phyloP scores from a whole-genome alignment of 2,888 invertebrate genomes.

The Minunthozetes semirufus region DNA sequence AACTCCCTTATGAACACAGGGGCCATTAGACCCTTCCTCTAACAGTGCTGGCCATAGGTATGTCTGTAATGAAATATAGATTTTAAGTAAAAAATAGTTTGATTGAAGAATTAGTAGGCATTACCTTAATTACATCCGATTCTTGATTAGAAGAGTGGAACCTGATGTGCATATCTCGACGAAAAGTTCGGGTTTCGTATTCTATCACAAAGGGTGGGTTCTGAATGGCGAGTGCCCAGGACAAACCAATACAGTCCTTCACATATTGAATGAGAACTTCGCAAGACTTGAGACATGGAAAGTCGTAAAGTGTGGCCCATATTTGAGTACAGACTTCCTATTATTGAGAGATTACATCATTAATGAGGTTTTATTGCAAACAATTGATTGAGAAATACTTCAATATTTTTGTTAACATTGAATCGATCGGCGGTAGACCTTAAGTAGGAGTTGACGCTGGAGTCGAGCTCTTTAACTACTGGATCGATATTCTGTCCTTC shows the following conservation, averaged over 20 bases:
- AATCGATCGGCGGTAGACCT: slow-evolving; percentile 64
- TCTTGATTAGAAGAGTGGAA: slow-evolving; percentile 68
- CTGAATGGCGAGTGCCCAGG: slow-evolving; percentile 77
- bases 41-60: slow-evolving; percentile 82
- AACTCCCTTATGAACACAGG: slow-evolving; percentile 74
- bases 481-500: slow-evolving; percentile 9
- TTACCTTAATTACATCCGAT: slow-evolving; percentile 62
- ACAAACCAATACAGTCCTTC: slow-evolving; percentile 71
- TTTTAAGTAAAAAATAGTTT: neutral
- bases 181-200: slow-evolving; percentile 57
- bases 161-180: slow-evolving; percentile 68
- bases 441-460: slow-evolving; percentile 58
- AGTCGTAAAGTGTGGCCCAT: slow-evolving; percentile 83
- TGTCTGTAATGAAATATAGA: slow-evolving; percentile 47
- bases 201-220: slow-evolving; percentile 50
- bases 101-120: too few species aligned
- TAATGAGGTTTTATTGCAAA: neutral
- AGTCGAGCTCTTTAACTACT: slow-evolving; percentile 45
- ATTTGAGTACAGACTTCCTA: slow-evolving; percentile 63
- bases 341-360: slow-evolving; percentile 24
- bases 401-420: slow-evolving; percentile 52
- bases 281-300: slow-evolving; percentile 76
- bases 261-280: slow-evolving; percentile 70
- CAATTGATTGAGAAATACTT: slow-evolving; percentile 49
- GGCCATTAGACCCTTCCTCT: slow-evolving; percentile 57